Percentiles rank a stretch among this genome's conserved stretches.
These are phyloP conservation scores for Tenthredo notha DNA, from an alignment of 2,888 invertebrate species.

Conservation along the genomic window DNA sequence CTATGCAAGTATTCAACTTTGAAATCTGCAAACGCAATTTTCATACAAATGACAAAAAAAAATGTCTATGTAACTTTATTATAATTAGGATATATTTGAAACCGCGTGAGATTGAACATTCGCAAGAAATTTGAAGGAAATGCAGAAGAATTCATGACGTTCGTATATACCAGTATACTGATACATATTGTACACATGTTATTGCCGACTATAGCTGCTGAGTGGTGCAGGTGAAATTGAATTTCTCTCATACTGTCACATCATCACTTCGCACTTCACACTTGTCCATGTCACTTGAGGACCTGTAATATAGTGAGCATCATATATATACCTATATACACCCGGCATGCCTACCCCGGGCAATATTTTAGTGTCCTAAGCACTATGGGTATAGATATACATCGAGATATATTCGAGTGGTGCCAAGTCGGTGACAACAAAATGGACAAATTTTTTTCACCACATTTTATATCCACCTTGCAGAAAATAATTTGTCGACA, in stretches of 20 bases:
- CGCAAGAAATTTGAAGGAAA: background rate
- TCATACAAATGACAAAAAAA: no score
- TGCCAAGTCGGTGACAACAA: slow-evolving; percentile 27
- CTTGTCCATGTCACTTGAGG: slow-evolving; percentile 12
- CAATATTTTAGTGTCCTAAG: background rate
- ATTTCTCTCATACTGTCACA: slow-evolving; percentile 36
- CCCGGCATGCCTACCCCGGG: background rate
- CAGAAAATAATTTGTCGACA: slow-evolving; percentile 35
- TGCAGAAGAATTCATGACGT: background rate
- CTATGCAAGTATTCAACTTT: background rate
- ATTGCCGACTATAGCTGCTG: slow-evolving; percentile 1
- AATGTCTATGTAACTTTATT: no score
- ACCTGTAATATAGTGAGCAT: background rate
- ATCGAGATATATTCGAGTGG: background rate
- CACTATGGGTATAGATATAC: background rate
- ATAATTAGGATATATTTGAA: no score
- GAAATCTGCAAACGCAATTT: background rate
- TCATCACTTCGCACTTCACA: slow-evolving; percentile 28
- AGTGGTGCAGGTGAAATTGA: slow-evolving; percentile 42
- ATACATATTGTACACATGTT: slow-evolving; percentile 3
- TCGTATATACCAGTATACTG: background rate
- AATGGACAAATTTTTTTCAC: background rate
- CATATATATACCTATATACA: background rate
- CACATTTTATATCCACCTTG: slow-evolving; percentile 23
- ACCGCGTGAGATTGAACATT: no score